Conservation (phyloP, 2,797 vertebrate species). For the Eutrigla gurnardus region DNA sequence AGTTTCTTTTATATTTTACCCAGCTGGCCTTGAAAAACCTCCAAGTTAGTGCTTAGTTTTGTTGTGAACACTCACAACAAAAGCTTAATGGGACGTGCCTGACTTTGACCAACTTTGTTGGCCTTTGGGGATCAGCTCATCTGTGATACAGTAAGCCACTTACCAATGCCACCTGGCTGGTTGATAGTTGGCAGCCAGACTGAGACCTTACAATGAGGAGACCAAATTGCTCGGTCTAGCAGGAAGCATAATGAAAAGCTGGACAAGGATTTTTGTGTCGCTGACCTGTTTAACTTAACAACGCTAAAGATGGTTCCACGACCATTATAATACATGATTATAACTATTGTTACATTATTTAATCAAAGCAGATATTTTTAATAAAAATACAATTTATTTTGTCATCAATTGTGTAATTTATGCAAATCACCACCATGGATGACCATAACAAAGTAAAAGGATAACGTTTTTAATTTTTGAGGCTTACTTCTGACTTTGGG, state of each 20-base stretch:
- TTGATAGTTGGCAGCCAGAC: constrained; percentile 49
- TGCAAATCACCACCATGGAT: too few species aligned
- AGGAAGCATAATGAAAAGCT: constrained; percentile 27
- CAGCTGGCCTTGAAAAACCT: constrained; percentile 22
- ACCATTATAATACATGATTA: too few species aligned
- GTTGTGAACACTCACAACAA: constrained; percentile 1
- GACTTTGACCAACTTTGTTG: constrained; percentile 18
- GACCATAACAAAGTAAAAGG: too few species aligned
- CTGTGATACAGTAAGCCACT: constrained; percentile 33
- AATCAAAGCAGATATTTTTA: too few species aligned
- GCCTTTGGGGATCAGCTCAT: constrained; percentile 11
- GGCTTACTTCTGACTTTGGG: too few species aligned
- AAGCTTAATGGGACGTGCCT: not conserved
- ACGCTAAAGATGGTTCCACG: too few species aligned
- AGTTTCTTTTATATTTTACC: constrained; percentile 2
- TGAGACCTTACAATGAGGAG: constrained; percentile 47
- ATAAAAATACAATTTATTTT: too few species aligned
- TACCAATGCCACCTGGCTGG: constrained; percentile 42
- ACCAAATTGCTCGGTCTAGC: constrained; percentile 29
- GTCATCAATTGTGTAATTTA: too few species aligned
- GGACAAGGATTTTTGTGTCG: not conserved
- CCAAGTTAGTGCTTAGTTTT: not conserved
- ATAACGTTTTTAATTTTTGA: too few species aligned
- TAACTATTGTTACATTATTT: too few species aligned
- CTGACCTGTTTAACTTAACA: too few species aligned